Evolutionary conservation across 2,888 invertebrate genomes (phyloP).

Genomic region (Endotricha flammealis): DNA sequence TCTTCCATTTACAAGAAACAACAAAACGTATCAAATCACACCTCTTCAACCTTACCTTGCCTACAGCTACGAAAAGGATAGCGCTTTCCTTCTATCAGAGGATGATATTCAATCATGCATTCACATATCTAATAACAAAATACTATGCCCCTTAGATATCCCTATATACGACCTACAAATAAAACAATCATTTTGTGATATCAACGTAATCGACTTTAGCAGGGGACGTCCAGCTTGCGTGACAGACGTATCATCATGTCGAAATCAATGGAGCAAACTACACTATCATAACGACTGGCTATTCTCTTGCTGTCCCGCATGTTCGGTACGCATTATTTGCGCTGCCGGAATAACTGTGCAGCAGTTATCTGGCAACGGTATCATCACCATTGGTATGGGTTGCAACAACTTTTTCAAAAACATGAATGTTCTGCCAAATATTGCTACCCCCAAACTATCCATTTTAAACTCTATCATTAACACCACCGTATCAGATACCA

Average conservation of each 20-base stretch:
- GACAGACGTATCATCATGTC: not conserved
- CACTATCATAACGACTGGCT: not conserved
- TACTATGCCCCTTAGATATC: slow-evolving; percentile 7
- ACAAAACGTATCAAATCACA: not conserved
- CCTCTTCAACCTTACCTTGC: slow-evolving; percentile 4
- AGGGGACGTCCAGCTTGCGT: not conserved
- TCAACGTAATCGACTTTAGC: not conserved
- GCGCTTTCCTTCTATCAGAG: slow-evolving; percentile 3
- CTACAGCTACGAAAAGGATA: slow-evolving; percentile 5
- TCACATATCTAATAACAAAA: slow-evolving; percentile 6
- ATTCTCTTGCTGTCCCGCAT: not conserved
- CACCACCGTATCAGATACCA: no score
- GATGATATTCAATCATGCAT: slow-evolving; percentile 3
- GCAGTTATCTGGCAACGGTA: not conserved
- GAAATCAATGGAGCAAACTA: not conserved
- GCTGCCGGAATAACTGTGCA: not conserved
- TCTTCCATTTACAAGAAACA: not conserved
- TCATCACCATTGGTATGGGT: not conserved
- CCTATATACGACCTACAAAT: slow-evolving; percentile 6
- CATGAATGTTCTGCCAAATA: no score
- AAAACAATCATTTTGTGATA: no score
- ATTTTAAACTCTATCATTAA: no score
- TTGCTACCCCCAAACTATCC: no score
- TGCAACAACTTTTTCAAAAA: no score
- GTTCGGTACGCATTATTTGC: not conserved